phyloP scores from a whole-genome alignment of 2,888 invertebrate species.

The Melinaea menophilus region DNA sequence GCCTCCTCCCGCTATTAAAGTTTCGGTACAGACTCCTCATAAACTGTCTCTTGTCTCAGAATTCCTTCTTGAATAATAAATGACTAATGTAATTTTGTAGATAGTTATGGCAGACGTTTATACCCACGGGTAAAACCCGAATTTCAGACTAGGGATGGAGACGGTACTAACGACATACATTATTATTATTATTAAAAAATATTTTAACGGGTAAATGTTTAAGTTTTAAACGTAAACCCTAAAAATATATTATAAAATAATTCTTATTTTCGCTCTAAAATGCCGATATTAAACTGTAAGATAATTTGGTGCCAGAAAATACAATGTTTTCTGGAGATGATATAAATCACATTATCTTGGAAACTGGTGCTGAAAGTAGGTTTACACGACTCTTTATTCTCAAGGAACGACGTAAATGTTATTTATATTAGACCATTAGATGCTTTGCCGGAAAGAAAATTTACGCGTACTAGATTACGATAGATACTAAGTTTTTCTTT shows the following conservation, averaged over 20 bases:
- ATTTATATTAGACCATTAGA: conserved; percentile 3
- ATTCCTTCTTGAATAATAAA: background rate
- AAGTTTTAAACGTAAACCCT: no score
- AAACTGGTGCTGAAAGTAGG: conserved; percentile 15
- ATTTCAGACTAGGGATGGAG: no score
- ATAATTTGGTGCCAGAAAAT: background rate
- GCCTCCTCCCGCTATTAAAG: background rate
- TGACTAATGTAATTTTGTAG: background rate
- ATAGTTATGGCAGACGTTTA: background rate
- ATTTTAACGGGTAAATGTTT: no score
- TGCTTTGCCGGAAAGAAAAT: background rate
- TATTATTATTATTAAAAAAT: no score
- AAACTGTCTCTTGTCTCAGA: background rate
- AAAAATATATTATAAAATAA: background rate
- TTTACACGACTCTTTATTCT: conserved; percentile 17
- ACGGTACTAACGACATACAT: background rate
- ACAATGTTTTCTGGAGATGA: background rate
- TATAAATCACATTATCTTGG: conserved; percentile 22
- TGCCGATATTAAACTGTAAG: background rate
- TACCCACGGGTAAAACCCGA: no score
- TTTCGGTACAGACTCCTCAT: background rate
- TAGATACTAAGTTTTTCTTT: no score
- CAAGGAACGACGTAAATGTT: conserved; percentile 22
- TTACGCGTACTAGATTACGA: background rate
- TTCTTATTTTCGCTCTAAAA: background rate